Evolutionary conservation across 1,140 invertebrate genomes (phyloP).

Genomic region (Galendromus occidentalis): DNA sequence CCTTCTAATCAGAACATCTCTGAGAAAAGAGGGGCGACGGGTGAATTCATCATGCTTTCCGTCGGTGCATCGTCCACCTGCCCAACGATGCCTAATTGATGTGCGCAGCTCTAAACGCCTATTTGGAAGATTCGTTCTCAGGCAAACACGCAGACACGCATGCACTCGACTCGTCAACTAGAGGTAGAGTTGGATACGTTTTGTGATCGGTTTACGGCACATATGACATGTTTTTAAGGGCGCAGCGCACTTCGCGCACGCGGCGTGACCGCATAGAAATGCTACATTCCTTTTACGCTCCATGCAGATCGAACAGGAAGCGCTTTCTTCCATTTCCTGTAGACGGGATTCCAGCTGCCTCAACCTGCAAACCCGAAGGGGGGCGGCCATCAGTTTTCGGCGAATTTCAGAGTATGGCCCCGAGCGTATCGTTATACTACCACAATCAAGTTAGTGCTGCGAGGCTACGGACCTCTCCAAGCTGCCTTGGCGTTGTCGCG

Average conservation of each 20-base stretch:
- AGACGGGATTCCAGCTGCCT: conserved; percentile 60
- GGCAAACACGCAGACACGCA: too few species aligned
- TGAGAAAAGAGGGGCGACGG: too few species aligned
- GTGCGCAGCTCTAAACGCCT: too few species aligned
- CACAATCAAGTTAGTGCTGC: too few species aligned
- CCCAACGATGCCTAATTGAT: too few species aligned
- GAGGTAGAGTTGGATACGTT: conserved; percentile 55
- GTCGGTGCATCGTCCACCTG: too few species aligned
- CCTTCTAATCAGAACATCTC: too few species aligned
- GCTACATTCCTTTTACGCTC: conserved; percentile 50
- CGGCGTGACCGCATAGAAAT: conserved; percentile 69
- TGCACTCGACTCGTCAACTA: not conserved
- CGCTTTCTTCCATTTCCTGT: conserved; percentile 63
- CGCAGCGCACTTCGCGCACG: conserved; percentile 58
- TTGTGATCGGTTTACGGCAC: conserved; percentile 67
- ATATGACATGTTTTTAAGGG: conserved; percentile 70
- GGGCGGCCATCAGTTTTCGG: too few species aligned
- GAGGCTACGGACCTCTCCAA: not conserved
- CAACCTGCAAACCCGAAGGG: conserved; percentile 35
- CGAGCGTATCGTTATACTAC: too few species aligned
- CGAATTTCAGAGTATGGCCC: too few species aligned
- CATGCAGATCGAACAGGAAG: conserved; percentile 44
- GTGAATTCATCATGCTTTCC: too few species aligned
- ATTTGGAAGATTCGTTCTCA: too few species aligned
- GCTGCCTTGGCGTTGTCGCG: conserved; percentile 4